Conservation (phyloP, 2,888 invertebrate genomes). For the Eudemis profundana region DNA sequence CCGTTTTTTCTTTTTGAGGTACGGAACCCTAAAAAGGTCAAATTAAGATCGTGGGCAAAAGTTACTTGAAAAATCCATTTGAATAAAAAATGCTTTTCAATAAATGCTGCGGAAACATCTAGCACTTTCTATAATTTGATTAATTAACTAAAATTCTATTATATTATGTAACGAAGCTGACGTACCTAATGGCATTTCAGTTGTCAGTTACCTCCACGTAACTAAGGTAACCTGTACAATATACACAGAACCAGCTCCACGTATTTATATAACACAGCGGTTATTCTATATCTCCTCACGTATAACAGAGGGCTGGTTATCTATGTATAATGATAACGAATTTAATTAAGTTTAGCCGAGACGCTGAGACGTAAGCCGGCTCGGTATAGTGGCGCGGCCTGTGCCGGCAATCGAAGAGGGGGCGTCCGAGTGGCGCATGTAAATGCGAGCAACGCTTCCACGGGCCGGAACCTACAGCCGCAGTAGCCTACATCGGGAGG, state of each 20-base stretch:
- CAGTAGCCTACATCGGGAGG: slow-evolving; percentile 79
- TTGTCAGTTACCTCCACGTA: background rate
- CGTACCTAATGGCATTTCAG: no score
- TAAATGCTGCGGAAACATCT: no score
- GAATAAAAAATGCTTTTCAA: no score
- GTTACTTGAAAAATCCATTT: no score
- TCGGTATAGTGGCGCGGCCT: slow-evolving; percentile 44
- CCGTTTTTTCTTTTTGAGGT: no score
- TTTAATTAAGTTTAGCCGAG: slow-evolving; percentile 71
- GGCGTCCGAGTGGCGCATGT: slow-evolving; percentile 70
- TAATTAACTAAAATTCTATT: no score
- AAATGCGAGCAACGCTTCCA: slow-evolving; percentile 67
- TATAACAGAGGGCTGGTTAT: slow-evolving; percentile 37
- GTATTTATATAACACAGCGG: slow-evolving; percentile 9
- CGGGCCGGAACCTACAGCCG: slow-evolving; percentile 72
- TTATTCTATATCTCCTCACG: slow-evolving; percentile 33
- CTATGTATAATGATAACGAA: slow-evolving; percentile 52
- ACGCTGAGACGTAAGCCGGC: slow-evolving; percentile 56
- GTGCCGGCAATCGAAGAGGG: slow-evolving; percentile 53
- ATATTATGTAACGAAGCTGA: no score
- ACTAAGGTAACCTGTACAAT: background rate
- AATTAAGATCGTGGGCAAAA: no score
- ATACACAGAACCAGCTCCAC: background rate
- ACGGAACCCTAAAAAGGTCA: no score
- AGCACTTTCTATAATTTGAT: no score